These are phyloP conservation scores for Pleuronectes platessa DNA, from an alignment of 2,113 vertebrate genomes.

Conservation along the genomic window DNA sequence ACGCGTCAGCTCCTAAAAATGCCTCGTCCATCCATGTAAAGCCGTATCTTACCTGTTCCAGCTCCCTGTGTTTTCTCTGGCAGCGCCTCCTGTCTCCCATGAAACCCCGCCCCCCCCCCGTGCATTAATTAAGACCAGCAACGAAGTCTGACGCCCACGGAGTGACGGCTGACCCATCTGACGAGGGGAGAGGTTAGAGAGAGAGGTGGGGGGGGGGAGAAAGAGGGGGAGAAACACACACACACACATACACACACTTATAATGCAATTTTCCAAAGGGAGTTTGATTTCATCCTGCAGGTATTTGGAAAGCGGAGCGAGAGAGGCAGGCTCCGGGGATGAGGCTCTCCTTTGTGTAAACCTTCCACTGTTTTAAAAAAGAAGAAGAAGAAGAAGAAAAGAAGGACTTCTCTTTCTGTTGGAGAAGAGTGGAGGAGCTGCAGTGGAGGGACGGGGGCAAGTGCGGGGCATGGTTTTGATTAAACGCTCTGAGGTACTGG, in stretches of 20 bases:
- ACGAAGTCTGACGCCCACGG: slow-evolving; percentile 31
- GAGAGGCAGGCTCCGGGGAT: slow-evolving; percentile 46
- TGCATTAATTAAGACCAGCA: slow-evolving; percentile 53
- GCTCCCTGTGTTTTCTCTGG: slow-evolving; percentile 48
- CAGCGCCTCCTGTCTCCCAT: slow-evolving; percentile 23
- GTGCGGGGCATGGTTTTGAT: slow-evolving; percentile 67
- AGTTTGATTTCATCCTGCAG: slow-evolving; percentile 74
- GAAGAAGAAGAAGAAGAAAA: slow-evolving; percentile 1
- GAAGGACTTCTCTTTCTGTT: slow-evolving; percentile 45
- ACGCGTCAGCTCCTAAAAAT: slow-evolving; percentile 30
- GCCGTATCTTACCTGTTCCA: slow-evolving; percentile 35
- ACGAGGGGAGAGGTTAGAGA: slow-evolving; percentile 12
- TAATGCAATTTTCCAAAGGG: slow-evolving; percentile 56
- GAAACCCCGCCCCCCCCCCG: slow-evolving; percentile 8
- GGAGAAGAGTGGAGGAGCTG: slow-evolving; percentile 25
- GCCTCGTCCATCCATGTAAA: slow-evolving; percentile 12
- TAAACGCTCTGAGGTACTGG: slow-evolving; percentile 65
- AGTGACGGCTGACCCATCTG: slow-evolving; percentile 49
- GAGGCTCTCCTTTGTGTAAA: slow-evolving; percentile 66
- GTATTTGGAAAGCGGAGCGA: slow-evolving; percentile 62
- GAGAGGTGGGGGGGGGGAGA: not conserved
- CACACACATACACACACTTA: slow-evolving; percentile 6
- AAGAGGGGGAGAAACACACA: too few relatives aligned
- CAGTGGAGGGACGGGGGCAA: slow-evolving; percentile 47
- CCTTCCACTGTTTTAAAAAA: slow-evolving; percentile 59